A percentile compares a stretch with the other conserved stretches of the same genome.
Conservation (phyloP, 2,113 vertebrate genomes). For the Eidolon helvum region DNA sequence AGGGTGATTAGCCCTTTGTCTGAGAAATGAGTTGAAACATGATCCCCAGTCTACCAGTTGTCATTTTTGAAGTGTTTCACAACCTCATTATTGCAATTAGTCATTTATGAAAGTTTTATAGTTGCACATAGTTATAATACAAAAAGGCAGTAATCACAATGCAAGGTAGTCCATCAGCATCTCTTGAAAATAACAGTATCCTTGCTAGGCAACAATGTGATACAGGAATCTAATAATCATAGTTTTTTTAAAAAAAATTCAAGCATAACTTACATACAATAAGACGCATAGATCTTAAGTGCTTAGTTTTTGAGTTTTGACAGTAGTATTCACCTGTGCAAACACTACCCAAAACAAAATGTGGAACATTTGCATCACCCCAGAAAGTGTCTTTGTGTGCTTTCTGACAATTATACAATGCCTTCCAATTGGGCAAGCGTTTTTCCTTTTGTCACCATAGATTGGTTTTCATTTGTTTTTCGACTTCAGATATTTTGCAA, state of each 20-base stretch:
- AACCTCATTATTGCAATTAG: constrained; percentile 35
- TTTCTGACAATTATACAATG: neutral
- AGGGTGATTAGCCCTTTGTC: neutral
- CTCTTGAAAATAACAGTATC: constrained; percentile 50
- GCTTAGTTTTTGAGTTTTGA: neutral
- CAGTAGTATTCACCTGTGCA: neutral
- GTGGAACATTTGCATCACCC: neutral
- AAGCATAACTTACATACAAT: neutral
- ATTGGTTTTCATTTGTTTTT: neutral
- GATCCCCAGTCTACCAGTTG: neutral
- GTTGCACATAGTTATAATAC: constrained; percentile 41
- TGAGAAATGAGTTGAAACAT: constrained; percentile 9
- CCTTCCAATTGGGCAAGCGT: neutral
- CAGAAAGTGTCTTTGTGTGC: neutral
- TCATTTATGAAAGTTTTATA: constrained; percentile 59
- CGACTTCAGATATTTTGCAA: neutral
- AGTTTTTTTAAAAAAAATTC: neutral
- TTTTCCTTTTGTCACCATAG: neutral
- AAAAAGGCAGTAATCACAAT: constrained; percentile 46
- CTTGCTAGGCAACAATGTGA: neutral
- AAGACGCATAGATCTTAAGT: neutral
- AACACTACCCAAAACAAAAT: neutral
- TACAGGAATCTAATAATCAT: constrained; percentile 19
- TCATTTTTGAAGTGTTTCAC: constrained; percentile 26
- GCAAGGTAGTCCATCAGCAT: neutral